Percentiles rank a stretch among this genome's conserved stretches.
These are phyloP conservation scores for Himalopsyche kuldschensis DNA, from an alignment of 2,888 invertebrate genomes.

Conservation along the genomic window DNA sequence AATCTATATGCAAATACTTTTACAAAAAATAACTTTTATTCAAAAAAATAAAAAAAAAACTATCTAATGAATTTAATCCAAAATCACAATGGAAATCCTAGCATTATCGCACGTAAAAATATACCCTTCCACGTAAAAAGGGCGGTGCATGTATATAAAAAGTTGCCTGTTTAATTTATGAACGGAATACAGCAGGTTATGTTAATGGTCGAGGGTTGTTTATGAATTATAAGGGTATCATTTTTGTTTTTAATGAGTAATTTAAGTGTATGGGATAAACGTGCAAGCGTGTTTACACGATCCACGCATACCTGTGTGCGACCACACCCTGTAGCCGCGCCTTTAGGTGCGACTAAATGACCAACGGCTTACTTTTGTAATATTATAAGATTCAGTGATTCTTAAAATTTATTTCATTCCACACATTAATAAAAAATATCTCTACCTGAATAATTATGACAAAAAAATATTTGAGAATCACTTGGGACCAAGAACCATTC, in stretches of 20 bases:
- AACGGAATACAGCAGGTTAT: not conserved
- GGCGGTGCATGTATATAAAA: not conserved
- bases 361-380: not conserved
- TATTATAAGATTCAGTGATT: not conserved
- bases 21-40: too few species aligned
- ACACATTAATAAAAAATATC: too few species aligned
- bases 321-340: not conserved
- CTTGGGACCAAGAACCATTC: too few species aligned
- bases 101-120: not conserved
- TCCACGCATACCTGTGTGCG: not conserved
- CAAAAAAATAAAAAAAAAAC: too few species aligned
- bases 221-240: conserved; percentile 28
- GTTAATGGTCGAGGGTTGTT: not conserved
- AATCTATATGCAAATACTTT: too few species aligned
- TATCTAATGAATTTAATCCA: not conserved
- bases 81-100: not conserved
- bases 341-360: not conserved
- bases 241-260: conserved; percentile 33
- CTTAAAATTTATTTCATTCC: not conserved
- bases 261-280: conserved; percentile 9
- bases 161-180: not conserved
- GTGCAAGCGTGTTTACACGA: not conserved
- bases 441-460: too few species aligned
- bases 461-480: too few species aligned
- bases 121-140: not conserved